Base-by-base conservation (phyloP, 2,888 invertebrate genomes). In the Scrobipalpa atriplicella region DNA sequence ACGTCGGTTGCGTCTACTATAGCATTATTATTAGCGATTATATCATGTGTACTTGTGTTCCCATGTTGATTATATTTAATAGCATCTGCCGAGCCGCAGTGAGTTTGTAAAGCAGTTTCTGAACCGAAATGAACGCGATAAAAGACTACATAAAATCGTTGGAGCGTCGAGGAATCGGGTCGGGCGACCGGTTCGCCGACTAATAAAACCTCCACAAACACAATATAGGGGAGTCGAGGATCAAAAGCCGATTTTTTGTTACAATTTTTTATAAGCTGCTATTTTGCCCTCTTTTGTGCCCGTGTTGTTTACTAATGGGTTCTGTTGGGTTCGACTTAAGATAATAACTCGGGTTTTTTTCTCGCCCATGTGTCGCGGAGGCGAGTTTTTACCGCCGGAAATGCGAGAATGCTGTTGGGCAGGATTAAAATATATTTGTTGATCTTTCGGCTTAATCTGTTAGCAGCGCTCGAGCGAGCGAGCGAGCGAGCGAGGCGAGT, bases 271-370 rank as follows among this genome's bases (percentile, higher is more conserved):
- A 84, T 89, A 85, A 87, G 88, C 86, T 77, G 87, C 87, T 89
- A 87, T 91, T 91, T 90, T 86, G 85, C 89, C 87, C 90, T 91
- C 87, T 85, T 90, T 90, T 92, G 91, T 90, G 91, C 81, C 83
- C 84, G 87, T 86, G 92, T 92, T 92, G 92, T 92, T 92, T 92
- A 92, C 92, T 92, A 92, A 92, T 92, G 92, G 90, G 89, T 89
- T 90, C 90, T 89, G 91, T 86, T 91, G 89, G 91, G 89, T 89
- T 89, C 90, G 91, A 90, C 91, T 91, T 92, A 86, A 92, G 92
- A 92, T 92, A 92, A 92, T 92, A 92, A 90, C 86, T 91, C 81
- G 78, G 83, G 83, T 89, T 91, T 90, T n/a, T 89, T 90, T 89
- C 88, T 87, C 87, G 83, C 82, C 84, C 90, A 90, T 91, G 86